Conservation (phyloP, 2,797 vertebrate genomes). For the Sebastes oblongus region DNA sequence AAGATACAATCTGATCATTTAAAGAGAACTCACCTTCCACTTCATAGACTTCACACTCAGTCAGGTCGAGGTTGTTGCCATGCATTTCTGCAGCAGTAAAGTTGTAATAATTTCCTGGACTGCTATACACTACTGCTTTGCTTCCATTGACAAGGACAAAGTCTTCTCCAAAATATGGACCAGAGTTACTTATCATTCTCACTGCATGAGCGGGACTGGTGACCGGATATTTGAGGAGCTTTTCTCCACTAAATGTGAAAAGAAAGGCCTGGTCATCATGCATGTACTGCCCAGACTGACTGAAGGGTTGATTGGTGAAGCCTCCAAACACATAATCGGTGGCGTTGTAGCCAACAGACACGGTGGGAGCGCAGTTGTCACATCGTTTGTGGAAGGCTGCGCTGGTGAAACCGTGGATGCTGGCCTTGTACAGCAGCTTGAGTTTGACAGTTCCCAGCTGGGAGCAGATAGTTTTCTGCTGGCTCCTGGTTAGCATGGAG, state of each 20-base stretch:
- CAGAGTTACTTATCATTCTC: accelerated
- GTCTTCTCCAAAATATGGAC: constrained; percentile 60
- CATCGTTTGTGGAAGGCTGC: constrained; percentile 68
- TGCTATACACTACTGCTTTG: not conserved
- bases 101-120: constrained; percentile 29
- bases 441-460: constrained; percentile 45
- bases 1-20: too few relatives aligned
- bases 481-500: not conserved
- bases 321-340: constrained; percentile 70
- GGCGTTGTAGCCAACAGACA: constrained; percentile 72
- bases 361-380: constrained; percentile 60
- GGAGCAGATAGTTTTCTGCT: constrained; percentile 34
- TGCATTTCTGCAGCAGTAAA: constrained; percentile 47
- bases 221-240: constrained; percentile 24
- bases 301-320: constrained; percentile 59
- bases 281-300: constrained; percentile 8
- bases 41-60: constrained; percentile 71
- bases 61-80: constrained; percentile 47
- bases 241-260: constrained; percentile 48
- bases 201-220: accelerated
- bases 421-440: constrained; percentile 68
- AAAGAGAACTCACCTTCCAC: constrained; percentile 56
- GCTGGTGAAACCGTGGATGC: constrained; percentile 53
- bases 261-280: constrained; percentile 63
- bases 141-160: constrained; percentile 24